phyloP scores from a whole-genome alignment of 2,797 vertebrate species.

The Myiothlypis coronata region DNA sequence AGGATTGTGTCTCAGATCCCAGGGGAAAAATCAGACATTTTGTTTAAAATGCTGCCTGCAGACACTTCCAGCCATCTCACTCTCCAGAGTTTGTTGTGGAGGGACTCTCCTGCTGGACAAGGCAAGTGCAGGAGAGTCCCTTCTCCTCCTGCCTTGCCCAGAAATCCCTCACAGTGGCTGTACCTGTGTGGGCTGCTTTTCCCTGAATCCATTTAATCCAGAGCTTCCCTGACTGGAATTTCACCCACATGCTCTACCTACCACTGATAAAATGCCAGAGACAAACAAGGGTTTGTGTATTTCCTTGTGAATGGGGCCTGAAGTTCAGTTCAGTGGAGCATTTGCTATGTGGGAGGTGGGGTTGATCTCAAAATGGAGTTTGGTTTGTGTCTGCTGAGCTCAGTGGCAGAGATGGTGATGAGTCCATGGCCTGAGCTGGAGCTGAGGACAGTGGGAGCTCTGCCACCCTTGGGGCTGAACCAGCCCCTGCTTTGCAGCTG shows the following conservation, averaged over 20 bases:
- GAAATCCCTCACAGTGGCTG: background rate
- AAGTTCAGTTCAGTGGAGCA: background rate
- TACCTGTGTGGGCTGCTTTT: background rate
- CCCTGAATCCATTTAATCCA: background rate
- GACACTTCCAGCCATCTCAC: background rate
- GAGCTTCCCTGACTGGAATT: background rate
- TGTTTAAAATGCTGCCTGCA: background rate
- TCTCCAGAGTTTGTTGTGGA: background rate
- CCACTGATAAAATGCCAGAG: background rate
- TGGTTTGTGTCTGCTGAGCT: background rate
- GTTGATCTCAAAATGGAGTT: background rate
- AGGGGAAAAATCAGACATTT: fast-evolving
- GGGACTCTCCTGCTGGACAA: background rate
- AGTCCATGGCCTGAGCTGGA: background rate
- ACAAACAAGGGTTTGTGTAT: fast-evolving
- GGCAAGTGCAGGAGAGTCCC: background rate
- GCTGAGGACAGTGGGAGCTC: background rate
- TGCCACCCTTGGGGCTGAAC: background rate
- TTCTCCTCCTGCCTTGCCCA: background rate
- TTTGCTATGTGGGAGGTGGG: background rate
- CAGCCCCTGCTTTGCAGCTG: background rate
- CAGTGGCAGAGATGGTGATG: background rate
- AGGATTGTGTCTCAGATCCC: background rate
- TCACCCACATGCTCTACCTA: background rate
- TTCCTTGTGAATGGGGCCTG: background rate